phyloP scores from a whole-genome alignment of 2,113 vertebrate species.

The Dipodomys spectabilis region DNA sequence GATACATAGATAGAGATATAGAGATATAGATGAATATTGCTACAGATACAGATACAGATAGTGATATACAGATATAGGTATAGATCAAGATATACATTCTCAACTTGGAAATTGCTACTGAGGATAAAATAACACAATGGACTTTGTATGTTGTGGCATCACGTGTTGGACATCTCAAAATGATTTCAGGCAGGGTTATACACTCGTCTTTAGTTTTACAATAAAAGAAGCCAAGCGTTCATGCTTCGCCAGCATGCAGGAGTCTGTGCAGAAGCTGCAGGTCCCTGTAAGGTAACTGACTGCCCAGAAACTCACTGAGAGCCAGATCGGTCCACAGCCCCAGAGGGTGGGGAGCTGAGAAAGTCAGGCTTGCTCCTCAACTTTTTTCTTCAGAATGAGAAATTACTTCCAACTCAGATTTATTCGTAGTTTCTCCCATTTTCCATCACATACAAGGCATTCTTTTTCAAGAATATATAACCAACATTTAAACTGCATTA shows the following conservation, averaged over 20 bases:
- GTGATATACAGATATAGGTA: too few relatives aligned
- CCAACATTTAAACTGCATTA: slow-evolving; percentile 2
- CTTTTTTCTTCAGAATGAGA: background rate
- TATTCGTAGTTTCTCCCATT: background rate
- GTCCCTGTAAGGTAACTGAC: too few relatives aligned
- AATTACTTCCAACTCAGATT: background rate
- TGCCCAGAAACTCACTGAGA: background rate
- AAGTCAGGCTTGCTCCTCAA: background rate
- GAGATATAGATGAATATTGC: too few relatives aligned
- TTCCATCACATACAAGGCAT: background rate
- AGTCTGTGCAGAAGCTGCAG: background rate
- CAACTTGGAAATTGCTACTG: slow-evolving; percentile 32
- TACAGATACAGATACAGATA: too few relatives aligned
- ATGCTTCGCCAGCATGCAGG: background rate
- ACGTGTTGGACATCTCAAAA: background rate
- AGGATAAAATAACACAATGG: background rate
- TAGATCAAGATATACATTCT: background rate
- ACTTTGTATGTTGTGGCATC: background rate
- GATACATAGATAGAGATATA: too few relatives aligned
- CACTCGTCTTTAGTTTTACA: background rate
- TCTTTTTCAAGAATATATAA: background rate
- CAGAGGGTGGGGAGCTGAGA: too few relatives aligned
- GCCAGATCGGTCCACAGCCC: too few relatives aligned
- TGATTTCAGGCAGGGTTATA: background rate
- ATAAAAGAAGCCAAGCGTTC: background rate